A percentile compares a stretch with the other conserved stretches of the same genome.
Evolutionary conservation across 2,888 invertebrate species (phyloP).

Genomic region (Geophilus truncorum): DNA sequence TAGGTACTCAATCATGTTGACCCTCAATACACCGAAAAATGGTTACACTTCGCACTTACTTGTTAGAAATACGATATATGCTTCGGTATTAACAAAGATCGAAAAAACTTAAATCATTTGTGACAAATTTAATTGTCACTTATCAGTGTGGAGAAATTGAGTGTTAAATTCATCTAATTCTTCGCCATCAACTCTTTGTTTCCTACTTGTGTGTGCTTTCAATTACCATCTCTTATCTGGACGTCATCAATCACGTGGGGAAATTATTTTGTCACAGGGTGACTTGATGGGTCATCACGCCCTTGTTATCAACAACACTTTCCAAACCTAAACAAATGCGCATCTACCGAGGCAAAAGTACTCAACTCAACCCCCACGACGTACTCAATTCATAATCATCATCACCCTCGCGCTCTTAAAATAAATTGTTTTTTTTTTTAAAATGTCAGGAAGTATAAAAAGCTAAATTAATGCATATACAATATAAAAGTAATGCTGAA

Average conservation of each 20-base stretch:
- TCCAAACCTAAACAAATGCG: not conserved
- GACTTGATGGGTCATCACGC: conserved; percentile 9
- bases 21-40: not conserved
- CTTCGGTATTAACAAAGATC: not conserved
- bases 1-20: not conserved
- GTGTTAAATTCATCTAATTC: not conserved
- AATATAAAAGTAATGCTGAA: not conserved
- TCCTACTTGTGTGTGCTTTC: not conserved
- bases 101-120: not conserved
- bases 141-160: not conserved
- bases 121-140: not conserved
- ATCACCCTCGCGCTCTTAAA: not conserved
- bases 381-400: not conserved
- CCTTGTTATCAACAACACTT: conserved; percentile 5
- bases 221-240: conserved; percentile 1
- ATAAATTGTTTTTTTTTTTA: not conserved
- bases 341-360: not conserved
- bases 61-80: not conserved
- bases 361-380: not conserved
- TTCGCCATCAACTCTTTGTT: not conserved
- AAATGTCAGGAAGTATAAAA: not conserved
- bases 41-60: not conserved
- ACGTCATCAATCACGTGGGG: not conserved
- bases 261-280: conserved; percentile 1
- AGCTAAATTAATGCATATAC: not conserved